Evolutionary conservation across 2,888 invertebrate species (phyloP).

Genomic region (Stenolophus ochropezus): DNA sequence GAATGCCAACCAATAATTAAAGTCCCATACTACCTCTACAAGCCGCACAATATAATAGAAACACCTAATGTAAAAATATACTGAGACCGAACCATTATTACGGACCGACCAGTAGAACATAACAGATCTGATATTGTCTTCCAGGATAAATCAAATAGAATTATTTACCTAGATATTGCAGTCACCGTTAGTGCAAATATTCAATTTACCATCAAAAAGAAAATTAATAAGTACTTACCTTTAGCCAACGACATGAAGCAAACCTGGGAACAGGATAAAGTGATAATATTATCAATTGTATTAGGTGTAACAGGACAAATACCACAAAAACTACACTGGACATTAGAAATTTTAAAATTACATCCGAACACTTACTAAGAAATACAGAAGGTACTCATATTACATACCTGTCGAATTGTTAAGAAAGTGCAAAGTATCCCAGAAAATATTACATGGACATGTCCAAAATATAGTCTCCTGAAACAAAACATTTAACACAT

Average conservation of each 20-base stretch:
- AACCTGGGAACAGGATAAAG: constrained; percentile 19
- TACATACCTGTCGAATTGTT: too few relatives aligned
- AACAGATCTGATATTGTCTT: constrained; percentile 25
- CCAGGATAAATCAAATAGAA: not conserved
- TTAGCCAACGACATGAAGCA: constrained; percentile 32
- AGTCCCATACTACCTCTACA: constrained; percentile 57
- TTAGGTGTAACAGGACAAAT: constrained; percentile 43
- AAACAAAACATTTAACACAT: too few relatives aligned
- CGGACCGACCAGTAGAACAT: constrained; percentile 26
- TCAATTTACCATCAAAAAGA: not conserved
- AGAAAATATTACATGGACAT: too few relatives aligned
- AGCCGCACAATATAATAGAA: constrained; percentile 48
- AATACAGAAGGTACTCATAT: too few relatives aligned
- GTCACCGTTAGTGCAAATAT: constrained; percentile 9
- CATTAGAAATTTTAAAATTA: too few relatives aligned
- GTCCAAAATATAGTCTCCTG: too few relatives aligned
- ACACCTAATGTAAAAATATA: constrained; percentile 14
- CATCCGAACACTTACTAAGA: too few relatives aligned
- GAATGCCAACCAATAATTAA: not conserved
- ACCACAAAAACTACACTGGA: not conserved
- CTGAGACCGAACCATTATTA: constrained; percentile 43
- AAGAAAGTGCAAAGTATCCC: too few relatives aligned
- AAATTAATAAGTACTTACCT: constrained; percentile 25
- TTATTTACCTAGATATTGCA: constrained; percentile 21
- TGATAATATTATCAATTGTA: constrained; percentile 15